These are phyloP conservation scores for Lithophane socia DNA, from an alignment of 2,888 invertebrate species.

Conservation along the genomic window DNA sequence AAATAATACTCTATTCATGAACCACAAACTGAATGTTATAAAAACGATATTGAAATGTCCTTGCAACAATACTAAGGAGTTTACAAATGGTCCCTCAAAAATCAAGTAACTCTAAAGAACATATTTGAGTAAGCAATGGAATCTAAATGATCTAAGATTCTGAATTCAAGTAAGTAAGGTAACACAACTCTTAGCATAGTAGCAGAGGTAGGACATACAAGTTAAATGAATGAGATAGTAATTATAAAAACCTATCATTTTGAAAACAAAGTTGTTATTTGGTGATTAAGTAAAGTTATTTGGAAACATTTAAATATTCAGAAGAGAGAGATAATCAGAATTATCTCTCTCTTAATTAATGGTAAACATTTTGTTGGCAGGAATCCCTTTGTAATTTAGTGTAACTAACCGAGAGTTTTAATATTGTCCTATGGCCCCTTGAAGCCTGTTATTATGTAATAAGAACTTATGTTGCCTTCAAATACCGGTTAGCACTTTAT, in stretches of 20 bases:
- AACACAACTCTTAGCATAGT: constrained; percentile 5
- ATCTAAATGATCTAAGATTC: constrained; percentile 4
- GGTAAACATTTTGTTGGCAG: constrained; percentile 33
- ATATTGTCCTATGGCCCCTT: constrained; percentile 62
- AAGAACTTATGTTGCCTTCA: constrained; percentile 47
- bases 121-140: not conserved
- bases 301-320: constrained; percentile 10
- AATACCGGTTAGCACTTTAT: constrained; percentile 43
- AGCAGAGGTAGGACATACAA: not conserved
- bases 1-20: not conserved
- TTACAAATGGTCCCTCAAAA: not conserved
- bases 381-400: constrained; percentile 43
- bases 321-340: not conserved
- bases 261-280: constrained; percentile 4
- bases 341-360: constrained; percentile 15
- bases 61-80: not conserved
- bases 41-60: not conserved
- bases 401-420: constrained; percentile 56
- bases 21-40: not conserved
- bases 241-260: constrained; percentile 19
- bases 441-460: constrained; percentile 18
- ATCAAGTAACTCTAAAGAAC: not conserved
- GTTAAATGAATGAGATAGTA: constrained; percentile 20
- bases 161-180: not conserved
- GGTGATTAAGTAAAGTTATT: not conserved